Base-by-base conservation (phyloP, 2,888 invertebrate species). In the Loripinus fragilis region DNA sequence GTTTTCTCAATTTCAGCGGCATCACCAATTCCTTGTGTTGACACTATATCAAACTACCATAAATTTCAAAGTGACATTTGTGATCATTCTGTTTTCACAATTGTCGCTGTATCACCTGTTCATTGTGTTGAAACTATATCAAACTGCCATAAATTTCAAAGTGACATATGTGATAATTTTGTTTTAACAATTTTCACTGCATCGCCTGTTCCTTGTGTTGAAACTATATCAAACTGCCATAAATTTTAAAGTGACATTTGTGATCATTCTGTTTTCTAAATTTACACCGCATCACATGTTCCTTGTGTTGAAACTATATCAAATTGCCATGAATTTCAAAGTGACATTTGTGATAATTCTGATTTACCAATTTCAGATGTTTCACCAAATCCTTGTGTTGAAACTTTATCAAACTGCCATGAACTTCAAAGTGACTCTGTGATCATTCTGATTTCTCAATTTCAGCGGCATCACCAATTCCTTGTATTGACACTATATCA, bases 401-500 rank as follows among this genome's bases (percentile, higher is more conserved):
- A 81, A 64, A 76, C 70, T 15, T 74, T 81, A 28, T n/a, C 41
- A 17, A 81, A 81, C 60, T 81, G 81, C 67, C 33, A 71, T 25
- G 81, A 81, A 48, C 78, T 76, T 52, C 78, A 81, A 38, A 33
- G 30, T 23, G 81, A 81, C n/a, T n/a, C n/a, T n/a, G n/a, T n/a
- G n/a, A n/a, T n/a, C n/a, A n/a, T n/a, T n/a, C n/a, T n/a, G n/a
- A n/a, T n/a, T n/a, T n/a, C n/a, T n/a, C n/a, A n/a, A n/a, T n/a
- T n/a, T n/a, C n/a, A n/a, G n/a, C n/a, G n/a, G n/a, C n/a, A n/a
- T n/a, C n/a, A n/a, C n/a, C n/a, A n/a, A n/a, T n/a, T n/a, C n/a
- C n/a, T n/a, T n/a, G n/a, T n/a, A n/a, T n/a, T n/a, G n/a, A n/a
- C n/a, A n/a, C n/a, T n/a, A n/a, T n/a, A n/a, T n/a, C n/a, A n/a